A percentile compares a stretch with the other conserved stretches of the same genome.
Conservation (phyloP, 37 sponge, comb jelly and placozoan genomes). For the Tethya wilhelma region DNA sequence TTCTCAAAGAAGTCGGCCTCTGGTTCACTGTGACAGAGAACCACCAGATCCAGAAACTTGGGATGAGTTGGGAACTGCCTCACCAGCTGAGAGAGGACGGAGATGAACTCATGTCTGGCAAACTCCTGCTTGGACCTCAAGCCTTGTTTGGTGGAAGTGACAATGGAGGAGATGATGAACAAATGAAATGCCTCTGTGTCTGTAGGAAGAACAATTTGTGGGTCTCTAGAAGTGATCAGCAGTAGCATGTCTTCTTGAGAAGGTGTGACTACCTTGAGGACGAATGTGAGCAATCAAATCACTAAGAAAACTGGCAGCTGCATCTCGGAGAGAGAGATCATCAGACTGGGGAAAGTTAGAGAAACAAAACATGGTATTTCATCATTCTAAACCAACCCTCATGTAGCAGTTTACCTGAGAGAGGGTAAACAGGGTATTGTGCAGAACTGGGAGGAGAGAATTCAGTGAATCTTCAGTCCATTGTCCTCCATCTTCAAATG, state of each 20-base stretch:
- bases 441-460: constrained; percentile 60
- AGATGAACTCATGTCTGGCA: constrained; percentile 66
- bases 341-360: constrained; percentile 42
- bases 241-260: no score
- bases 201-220: neutral
- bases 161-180: constrained; percentile 37
- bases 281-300: constrained; percentile 42
- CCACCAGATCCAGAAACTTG: constrained; percentile 58
- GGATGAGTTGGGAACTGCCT: constrained; percentile 54
- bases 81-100: constrained; percentile 65
- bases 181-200: constrained; percentile 37
- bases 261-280: no score
- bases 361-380: neutral
- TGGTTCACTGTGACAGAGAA: constrained; percentile 57
- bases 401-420: constrained; percentile 30
- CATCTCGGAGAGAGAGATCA: constrained; percentile 81
- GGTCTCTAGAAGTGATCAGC: neutral
- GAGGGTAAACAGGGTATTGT: constrained; percentile 65
- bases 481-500: neutral
- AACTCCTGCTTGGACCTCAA: constrained; percentile 56
- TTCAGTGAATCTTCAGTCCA: constrained; percentile 10
- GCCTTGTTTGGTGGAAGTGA: constrained; percentile 46
- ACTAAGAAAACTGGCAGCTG: constrained; percentile 63
- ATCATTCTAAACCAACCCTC: neutral
- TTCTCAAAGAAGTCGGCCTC: constrained; percentile 94